These are phyloP conservation scores for Heliconius ismenius DNA, from an alignment of 2,888 invertebrate species.

Conservation along the genomic window DNA sequence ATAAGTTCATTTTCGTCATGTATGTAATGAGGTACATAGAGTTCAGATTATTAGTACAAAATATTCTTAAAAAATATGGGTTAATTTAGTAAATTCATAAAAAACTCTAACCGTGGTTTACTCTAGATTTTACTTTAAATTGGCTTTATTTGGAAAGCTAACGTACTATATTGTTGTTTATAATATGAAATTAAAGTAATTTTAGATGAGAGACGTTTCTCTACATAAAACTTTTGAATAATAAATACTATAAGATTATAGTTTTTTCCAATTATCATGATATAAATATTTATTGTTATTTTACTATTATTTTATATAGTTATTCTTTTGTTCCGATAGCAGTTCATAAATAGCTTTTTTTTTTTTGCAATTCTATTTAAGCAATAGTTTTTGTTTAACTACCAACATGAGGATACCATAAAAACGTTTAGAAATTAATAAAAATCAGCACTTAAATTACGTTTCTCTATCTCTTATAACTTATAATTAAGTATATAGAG, in stretches of 20 bases:
- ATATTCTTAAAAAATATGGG: not conserved
- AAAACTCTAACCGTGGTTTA: not conserved
- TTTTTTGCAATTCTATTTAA: not conserved
- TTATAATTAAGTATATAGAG: not conserved
- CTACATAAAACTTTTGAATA: too few species aligned
- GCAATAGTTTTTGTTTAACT: not conserved
- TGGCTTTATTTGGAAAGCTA: not conserved
- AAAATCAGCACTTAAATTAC: not conserved
- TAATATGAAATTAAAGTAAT: too few species aligned
- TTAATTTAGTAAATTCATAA: not conserved
- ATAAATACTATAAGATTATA: too few species aligned
- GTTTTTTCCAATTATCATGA: too few species aligned
- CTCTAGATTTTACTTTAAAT: not conserved
- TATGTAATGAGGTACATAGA: not conserved
- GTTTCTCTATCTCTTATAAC: not conserved
- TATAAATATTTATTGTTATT: too few species aligned
- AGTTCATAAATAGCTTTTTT: not conserved
- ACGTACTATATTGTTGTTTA: too few species aligned
- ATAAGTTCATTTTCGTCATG: not conserved
- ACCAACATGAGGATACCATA: not conserved
- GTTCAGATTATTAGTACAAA: not conserved
- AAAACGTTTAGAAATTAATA: not conserved
- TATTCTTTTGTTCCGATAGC: not conserved
- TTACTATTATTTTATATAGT: not conserved
- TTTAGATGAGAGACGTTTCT: too few species aligned